Conservation (phyloP, 2,888 invertebrate species). For the Gymnocheta viridis region DNA sequence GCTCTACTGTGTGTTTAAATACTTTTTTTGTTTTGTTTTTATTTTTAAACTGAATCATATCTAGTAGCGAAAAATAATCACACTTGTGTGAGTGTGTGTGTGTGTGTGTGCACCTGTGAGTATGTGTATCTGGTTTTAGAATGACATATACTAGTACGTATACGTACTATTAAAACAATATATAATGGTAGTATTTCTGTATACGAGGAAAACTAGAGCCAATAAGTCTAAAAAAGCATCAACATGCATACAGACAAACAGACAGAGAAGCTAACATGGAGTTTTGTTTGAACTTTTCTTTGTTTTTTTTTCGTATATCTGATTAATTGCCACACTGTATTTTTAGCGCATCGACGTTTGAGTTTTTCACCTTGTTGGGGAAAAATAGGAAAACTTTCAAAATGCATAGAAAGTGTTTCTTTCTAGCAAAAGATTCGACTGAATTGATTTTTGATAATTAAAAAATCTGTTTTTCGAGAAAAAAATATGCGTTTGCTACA, state of each 20-base stretch:
- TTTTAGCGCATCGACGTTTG: not conserved
- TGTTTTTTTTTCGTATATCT: conserved; percentile 15
- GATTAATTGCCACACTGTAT: conserved; percentile 23
- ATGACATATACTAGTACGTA: conserved; percentile 18
- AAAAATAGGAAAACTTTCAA: not conserved
- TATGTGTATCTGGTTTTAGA: conserved; percentile 2
- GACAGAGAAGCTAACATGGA: conserved; percentile 19
- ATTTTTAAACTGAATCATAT: conserved; percentile 22
- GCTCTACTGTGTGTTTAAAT: conserved; percentile 26
- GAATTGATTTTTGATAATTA: too few relatives aligned
- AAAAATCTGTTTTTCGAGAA: too few relatives aligned
- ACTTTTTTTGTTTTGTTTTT: conserved; percentile 28
- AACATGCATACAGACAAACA: not conserved
- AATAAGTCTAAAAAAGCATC: conserved; percentile 55
- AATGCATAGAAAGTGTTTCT: too few relatives aligned
- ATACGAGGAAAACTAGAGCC: conserved; percentile 33
- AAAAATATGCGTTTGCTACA: too few relatives aligned
- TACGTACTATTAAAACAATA: not conserved
- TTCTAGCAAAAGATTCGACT: too few relatives aligned
- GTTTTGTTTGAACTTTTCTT: not conserved
- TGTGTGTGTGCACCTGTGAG: not conserved
- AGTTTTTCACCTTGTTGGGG: not conserved
- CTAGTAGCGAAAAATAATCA: conserved; percentile 13
- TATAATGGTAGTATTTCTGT: not conserved
- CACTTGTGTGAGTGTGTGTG: not conserved